These are phyloP conservation scores for Catostylus mosaicus DNA, from an alignment of 30 jellyfish, hydroid and myxozoan species.

Conservation along the genomic window DNA sequence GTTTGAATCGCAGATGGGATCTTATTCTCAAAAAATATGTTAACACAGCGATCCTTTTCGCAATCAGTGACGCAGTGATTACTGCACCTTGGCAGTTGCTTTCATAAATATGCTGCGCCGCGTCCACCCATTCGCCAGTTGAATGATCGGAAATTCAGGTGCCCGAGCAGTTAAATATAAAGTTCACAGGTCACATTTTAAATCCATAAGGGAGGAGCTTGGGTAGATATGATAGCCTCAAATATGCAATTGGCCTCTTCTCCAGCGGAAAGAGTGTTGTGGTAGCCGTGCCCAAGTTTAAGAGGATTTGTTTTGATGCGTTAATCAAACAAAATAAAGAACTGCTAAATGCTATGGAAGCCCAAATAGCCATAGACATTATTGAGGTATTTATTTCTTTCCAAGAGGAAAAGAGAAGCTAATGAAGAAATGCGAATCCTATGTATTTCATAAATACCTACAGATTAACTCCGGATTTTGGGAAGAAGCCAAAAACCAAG, in stretches of 20 bases:
- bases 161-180: conserved; percentile 10
- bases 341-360: background rate
- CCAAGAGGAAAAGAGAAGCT: background rate
- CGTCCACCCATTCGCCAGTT: conserved; percentile 2
- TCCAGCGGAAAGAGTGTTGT: conserved; percentile 14
- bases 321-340: background rate
- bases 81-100: no score
- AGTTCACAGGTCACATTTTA: conserved; percentile 42
- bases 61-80: background rate
- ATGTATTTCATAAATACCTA: no score
- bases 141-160: background rate
- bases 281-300: conserved; percentile 28
- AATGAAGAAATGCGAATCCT: no score
- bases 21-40: background rate
- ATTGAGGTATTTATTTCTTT: background rate
- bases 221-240: conserved; percentile 59
- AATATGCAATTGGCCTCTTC: conserved; percentile 50
- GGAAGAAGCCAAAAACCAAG: no score
- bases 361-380: background rate
- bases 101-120: background rate
- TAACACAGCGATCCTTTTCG: background rate
- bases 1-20: background rate
- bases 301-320: conserved; percentile 11
- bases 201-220: conserved; percentile 65
- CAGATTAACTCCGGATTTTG: no score